Percentiles rank a stretch among this genome's conserved stretches.
Conservation (phyloP, 2,797 vertebrate genomes). For the Sebastes oblongus region DNA sequence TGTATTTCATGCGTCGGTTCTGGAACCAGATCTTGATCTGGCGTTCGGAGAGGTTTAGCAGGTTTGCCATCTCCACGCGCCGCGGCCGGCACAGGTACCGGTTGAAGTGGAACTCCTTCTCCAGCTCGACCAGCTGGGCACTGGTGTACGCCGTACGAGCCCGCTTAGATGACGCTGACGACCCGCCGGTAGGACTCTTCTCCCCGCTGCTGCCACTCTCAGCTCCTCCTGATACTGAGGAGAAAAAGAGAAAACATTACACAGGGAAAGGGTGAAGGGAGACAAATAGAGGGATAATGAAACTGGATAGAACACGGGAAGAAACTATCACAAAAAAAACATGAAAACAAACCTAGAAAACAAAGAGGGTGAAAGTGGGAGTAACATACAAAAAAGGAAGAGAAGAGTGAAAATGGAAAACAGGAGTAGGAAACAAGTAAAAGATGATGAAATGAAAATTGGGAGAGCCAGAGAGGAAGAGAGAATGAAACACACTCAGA, state of each 20-base stretch:
- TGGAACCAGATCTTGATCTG: conserved; percentile 99
- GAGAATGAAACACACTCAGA: conserved; percentile 87
- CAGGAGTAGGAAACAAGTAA: neutral
- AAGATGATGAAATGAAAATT: neutral
- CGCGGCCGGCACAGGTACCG: conserved; percentile 95
- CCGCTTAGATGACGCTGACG: conserved; percentile 92
- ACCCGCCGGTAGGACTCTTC: conserved; percentile 91
- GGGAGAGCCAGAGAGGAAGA: neutral
- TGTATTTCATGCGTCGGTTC: conserved; percentile 98
- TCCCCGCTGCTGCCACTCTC: conserved; percentile 91
- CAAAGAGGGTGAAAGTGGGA: neutral
- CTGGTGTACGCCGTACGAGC: conserved; percentile 97
- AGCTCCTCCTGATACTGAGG: conserved; percentile 74
- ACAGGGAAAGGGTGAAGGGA: neutral
- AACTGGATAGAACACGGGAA: neutral
- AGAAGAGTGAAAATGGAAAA: neutral
- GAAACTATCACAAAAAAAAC: neutral
- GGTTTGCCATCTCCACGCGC: conserved; percentile 97
- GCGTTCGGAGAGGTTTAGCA: conserved; percentile 95
- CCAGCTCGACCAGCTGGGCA: conserved; percentile 94
- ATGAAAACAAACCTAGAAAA: neutral
- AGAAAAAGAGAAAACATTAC: neutral
- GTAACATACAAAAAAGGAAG: neutral
- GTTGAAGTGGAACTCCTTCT: conserved; percentile 95
- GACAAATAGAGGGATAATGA: neutral